Percentiles rank a stretch among this genome's conserved stretches.
phyloP scores from a whole-genome alignment of 2,113 vertebrate species.

The Terrapene triunguis region DNA sequence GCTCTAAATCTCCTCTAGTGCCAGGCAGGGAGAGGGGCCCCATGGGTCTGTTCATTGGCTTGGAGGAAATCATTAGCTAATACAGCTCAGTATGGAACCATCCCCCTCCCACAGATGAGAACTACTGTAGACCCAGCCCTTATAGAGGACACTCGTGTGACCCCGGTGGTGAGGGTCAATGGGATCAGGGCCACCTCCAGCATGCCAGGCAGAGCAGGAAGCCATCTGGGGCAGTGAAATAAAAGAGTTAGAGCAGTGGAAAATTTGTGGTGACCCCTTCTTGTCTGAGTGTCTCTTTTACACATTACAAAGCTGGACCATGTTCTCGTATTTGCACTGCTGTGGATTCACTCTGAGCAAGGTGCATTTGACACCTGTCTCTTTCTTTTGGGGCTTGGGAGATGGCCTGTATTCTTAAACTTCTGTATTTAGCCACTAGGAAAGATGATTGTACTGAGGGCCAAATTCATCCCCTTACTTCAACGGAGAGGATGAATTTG shows the following conservation, averaged over 20 bases:
- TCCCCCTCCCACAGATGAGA: not conserved
- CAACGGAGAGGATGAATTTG: not conserved
- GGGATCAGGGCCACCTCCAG: not conserved
- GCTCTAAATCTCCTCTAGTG: not conserved
- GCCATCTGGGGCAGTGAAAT: not conserved
- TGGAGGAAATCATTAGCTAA: not conserved
- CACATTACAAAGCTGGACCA: too few species aligned
- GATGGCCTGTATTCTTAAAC: too few species aligned
- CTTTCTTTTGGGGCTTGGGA: too few species aligned
- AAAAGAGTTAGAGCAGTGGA: not conserved
- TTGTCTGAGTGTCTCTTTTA: not conserved
- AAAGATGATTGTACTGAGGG: too few species aligned
- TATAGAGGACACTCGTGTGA: not conserved
- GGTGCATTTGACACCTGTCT: too few species aligned
- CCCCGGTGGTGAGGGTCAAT: too few species aligned
- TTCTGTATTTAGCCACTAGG: too few species aligned
- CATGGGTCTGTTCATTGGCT: not conserved
- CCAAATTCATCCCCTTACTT: not conserved
- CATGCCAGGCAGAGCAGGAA: not conserved
- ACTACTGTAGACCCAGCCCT: not conserved
- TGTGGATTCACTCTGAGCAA: too few species aligned
- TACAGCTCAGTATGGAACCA: not conserved
- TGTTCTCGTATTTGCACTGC: too few species aligned
- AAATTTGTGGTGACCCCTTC: not conserved
- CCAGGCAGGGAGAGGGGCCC: not conserved